Conservation (phyloP, 2,797 vertebrate species). For the Molothrus ater region DNA sequence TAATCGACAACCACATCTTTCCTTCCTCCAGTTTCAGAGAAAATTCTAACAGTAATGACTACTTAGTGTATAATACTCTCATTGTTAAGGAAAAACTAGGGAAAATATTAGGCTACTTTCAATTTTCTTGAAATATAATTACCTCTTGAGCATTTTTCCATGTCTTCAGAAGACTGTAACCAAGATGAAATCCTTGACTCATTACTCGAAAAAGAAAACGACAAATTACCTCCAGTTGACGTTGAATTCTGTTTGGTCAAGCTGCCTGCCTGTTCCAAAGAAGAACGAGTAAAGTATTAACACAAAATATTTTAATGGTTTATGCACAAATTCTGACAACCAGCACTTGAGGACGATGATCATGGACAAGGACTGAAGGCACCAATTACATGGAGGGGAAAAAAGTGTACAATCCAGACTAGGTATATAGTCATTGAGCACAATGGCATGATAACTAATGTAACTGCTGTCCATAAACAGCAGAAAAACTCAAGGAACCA, state of each 20-base stretch:
- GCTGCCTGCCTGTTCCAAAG: conserved; percentile 77
- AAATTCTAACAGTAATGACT: neutral
- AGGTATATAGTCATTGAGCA: neutral
- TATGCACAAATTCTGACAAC: neutral
- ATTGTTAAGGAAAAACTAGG: neutral
- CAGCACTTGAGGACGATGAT: neutral
- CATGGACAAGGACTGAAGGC: neutral
- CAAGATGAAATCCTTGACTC: conserved; percentile 89
- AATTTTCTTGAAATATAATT: neutral
- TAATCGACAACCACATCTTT: neutral
- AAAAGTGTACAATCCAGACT: neutral
- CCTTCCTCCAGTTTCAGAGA: neutral
- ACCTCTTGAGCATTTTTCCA: conserved; percentile 97
- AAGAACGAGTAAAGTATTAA: conserved; percentile 20
- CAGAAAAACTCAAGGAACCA: neutral
- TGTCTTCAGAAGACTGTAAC: conserved; percentile 93
- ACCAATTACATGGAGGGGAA: neutral
- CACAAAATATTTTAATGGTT: neutral
- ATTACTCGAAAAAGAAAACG: conserved; percentile 81
- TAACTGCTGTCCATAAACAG: neutral
- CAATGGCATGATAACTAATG: neutral
- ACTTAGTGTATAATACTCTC: neutral
- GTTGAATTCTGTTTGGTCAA: conserved; percentile 87
- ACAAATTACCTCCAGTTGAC: conserved; percentile 78
- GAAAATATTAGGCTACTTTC: neutral